Base-by-base conservation (phyloP, 2,888 invertebrate genomes). In the Epirrita christyi region DNA sequence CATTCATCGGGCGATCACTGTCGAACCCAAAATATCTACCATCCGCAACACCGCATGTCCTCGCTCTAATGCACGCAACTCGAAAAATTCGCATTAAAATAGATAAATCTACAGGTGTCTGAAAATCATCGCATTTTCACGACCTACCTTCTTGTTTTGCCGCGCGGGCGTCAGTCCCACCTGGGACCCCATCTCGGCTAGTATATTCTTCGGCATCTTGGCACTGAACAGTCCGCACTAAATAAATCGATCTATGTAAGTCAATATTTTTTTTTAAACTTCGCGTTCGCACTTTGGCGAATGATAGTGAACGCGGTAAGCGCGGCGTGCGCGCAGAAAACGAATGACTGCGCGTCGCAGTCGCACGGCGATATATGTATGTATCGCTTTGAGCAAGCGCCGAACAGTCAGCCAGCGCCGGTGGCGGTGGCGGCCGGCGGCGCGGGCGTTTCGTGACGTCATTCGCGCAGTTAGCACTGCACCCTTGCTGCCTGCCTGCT, bases 171-270 rank as follows among this genome's bases (percentile, higher is more conserved):
- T 91, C 59, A 91, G 79, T 63, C 89, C 90, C 82, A 90, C 91
- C 70, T 90, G 91, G 79, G 91, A 91, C 75, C 91, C 91, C 91
- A 91, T 88, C 73, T 91, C 91, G 34, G 88, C 89, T 70, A 90
- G 75, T 50, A 91, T 88, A 67, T 90, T 89, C 72, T 88, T 89
- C 77, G 91, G 85, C 91, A 91, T 91, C 64, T 80, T 88, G 80
- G 62, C 86, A 85, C 84, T 74, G 64, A 71, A 69, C 64, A 66
- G 69, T 73, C 56, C 69, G 60, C 76, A 71, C 72, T 67, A 66
- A 51, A 48, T 44, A 43, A 44, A 13, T 53, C 4, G 4, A 21
- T 21, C 2, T 4, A 21, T 2, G 63, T 46, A 56, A 43, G 21
- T 21, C 21, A 47, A 59, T 63, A 61, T 68, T 61, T 68, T 68